Evolutionary conservation across 2,888 invertebrate genomes (phyloP).

Genomic region (Nomada lathburiana): DNA sequence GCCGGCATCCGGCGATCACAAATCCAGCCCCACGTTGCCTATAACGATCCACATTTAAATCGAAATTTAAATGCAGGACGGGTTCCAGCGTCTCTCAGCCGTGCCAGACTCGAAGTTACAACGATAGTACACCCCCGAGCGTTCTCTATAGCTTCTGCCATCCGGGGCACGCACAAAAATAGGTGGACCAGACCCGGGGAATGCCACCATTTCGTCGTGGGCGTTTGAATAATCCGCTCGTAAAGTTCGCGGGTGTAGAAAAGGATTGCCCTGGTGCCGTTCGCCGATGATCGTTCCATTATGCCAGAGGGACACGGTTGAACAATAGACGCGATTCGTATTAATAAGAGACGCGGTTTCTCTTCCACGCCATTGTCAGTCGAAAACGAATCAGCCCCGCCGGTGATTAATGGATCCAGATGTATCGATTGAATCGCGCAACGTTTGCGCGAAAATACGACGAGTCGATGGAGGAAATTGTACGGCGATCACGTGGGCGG

Average conservation of each 20-base stretch:
- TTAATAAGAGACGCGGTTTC: constrained; percentile 26
- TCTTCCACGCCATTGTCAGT: constrained; percentile 7
- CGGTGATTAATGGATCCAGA: background rate
- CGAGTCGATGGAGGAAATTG: constrained; percentile 18
- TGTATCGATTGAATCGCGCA: constrained; percentile 23
- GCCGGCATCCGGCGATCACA: background rate
- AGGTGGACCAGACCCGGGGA: constrained; percentile 28
- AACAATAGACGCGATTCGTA: constrained; percentile 37
- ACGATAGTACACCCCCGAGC: constrained; percentile 49
- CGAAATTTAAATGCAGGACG: constrained; percentile 47
- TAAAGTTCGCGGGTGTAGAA: constrained; percentile 61
- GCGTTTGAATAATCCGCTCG: constrained; percentile 62
- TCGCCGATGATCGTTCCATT: constrained; percentile 54
- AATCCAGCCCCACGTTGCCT: background rate
- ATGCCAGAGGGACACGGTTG: background rate
- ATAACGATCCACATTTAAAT: constrained; percentile 36
- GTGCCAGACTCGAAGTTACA: constrained; percentile 10
- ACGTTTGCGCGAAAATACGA: constrained; percentile 5
- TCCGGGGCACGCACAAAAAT: constrained; percentile 55
- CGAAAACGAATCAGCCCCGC: constrained; percentile 11
- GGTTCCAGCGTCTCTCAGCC: constrained; percentile 21
- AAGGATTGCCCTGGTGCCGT: constrained; percentile 43
- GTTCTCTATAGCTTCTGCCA: constrained; percentile 43
- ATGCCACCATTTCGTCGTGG: constrained; percentile 35
- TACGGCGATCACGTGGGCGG: constrained; percentile 42